Percentiles rank a stretch among this genome's conserved stretches.
Evolutionary conservation across 2,113 vertebrate genomes (phyloP).

Genomic region (Siphamia tubifer): DNA sequence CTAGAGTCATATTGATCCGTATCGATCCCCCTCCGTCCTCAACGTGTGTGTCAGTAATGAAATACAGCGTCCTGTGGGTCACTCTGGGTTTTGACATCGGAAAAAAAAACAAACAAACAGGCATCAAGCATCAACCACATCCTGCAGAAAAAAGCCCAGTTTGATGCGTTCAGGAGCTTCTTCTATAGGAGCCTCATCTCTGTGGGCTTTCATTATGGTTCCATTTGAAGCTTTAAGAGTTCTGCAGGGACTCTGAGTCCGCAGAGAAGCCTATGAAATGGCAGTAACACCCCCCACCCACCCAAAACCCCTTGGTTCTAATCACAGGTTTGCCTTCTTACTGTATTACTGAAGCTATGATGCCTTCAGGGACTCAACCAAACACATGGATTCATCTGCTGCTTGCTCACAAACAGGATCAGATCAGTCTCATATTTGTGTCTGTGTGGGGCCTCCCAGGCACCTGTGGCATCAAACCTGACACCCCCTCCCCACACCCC

Average conservation of each 20-base stretch:
- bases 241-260: slow-evolving; percentile 18
- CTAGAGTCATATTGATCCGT: slow-evolving; percentile 43
- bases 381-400: slow-evolving; percentile 19
- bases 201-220: slow-evolving; percentile 6
- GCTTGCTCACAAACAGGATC: slow-evolving; percentile 20
- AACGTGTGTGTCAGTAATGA: slow-evolving; percentile 20
- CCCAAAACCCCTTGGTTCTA: no score
- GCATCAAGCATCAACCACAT: no score
- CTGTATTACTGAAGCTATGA: slow-evolving; percentile 28
- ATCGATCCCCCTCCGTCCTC: slow-evolving; percentile 45
- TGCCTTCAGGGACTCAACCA: slow-evolving; percentile 22
- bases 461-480: slow-evolving; percentile 55
- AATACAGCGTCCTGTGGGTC: slow-evolving; percentile 41
- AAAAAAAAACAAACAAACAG: no score
- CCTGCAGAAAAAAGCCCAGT: background rate
- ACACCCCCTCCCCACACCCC: background rate
- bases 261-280: slow-evolving; percentile 7
- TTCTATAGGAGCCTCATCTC: background rate
- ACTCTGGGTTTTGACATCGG: slow-evolving; percentile 4
- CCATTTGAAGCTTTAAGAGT: slow-evolving; percentile 3
- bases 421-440: background rate
- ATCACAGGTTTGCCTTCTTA: slow-evolving; percentile 10
- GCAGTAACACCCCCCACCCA: no score
- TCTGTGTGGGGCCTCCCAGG: background rate
- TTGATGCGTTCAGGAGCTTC: slow-evolving; percentile 5